phyloP scores from a whole-genome alignment of 2,797 vertebrate species.

The Urocyon cinereoargenteus region DNA sequence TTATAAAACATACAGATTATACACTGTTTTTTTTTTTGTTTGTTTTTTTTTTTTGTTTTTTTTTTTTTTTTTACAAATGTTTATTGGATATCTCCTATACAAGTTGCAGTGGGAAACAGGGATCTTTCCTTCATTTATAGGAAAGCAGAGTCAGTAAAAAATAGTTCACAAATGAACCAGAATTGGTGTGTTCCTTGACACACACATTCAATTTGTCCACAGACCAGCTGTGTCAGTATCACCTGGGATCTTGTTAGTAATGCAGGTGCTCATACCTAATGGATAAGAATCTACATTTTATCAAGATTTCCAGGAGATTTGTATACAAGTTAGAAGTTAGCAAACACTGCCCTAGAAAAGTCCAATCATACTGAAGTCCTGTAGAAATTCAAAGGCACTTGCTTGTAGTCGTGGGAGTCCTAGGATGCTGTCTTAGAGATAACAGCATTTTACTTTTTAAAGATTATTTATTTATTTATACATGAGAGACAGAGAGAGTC shows the following conservation, averaged over 20 bases:
- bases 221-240: background rate
- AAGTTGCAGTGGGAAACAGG: constrained; percentile 14
- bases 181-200: constrained; percentile 1
- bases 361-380: background rate
- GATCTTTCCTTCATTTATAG: constrained; percentile 13
- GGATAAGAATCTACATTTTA: constrained; percentile 33
- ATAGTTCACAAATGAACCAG: background rate
- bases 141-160: background rate
- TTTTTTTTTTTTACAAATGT: background rate
- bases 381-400: background rate
- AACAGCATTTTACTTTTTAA: background rate
- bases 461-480: too few relatives aligned
- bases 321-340: constrained; percentile 1
- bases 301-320: constrained; percentile 22
- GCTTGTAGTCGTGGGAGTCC: background rate
- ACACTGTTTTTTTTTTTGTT: background rate
- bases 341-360: background rate
- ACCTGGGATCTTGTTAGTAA: constrained; percentile 31
- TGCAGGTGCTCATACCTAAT: background rate
- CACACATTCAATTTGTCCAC: background rate
- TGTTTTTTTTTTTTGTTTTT: background rate
- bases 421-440: background rate
- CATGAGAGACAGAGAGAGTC: too few relatives aligned
- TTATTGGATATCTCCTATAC: background rate
- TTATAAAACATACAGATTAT: constrained; percentile 6